phyloP scores from a whole-genome alignment of 2,797 vertebrate species.

The Tamandua tetradactyla region DNA sequence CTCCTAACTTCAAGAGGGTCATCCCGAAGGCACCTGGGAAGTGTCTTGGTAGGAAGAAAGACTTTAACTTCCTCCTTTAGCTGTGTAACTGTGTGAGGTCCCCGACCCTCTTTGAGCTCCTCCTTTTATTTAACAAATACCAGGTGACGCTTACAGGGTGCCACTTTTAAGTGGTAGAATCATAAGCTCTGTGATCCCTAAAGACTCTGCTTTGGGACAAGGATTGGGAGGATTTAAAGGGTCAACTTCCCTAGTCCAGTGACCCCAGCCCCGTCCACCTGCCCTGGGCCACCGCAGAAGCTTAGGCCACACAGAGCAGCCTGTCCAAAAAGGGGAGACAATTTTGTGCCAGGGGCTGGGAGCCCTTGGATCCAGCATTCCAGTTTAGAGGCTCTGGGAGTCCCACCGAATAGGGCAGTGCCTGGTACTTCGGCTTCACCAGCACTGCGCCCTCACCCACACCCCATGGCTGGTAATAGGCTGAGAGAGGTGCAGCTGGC shows the following conservation, averaged over 20 bases:
- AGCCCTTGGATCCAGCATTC: not conserved
- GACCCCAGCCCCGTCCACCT: not conserved
- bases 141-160: not conserved
- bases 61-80: not conserved
- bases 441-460: not conserved
- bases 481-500: not conserved
- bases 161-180: not conserved
- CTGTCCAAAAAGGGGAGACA: not conserved
- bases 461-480: not conserved
- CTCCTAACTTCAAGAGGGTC: not conserved
- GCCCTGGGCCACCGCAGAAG: not conserved
- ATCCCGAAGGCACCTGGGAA: not conserved
- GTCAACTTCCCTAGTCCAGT: not conserved
- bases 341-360: not conserved
- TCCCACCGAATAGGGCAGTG: no score
- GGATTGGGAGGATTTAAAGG: not conserved
- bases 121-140: not conserved
- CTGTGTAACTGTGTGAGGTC: not conserved
- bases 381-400: not conserved
- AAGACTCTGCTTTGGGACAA: not conserved
- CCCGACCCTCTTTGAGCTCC: not conserved
- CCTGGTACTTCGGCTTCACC: not conserved
- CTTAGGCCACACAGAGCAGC: not conserved
- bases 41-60: not conserved
- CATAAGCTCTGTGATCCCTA: not conserved